A percentile compares a stretch with the other conserved stretches of the same genome.
Conservation (phyloP, 2,797 vertebrate species). For the Rhinella marina region DNA sequence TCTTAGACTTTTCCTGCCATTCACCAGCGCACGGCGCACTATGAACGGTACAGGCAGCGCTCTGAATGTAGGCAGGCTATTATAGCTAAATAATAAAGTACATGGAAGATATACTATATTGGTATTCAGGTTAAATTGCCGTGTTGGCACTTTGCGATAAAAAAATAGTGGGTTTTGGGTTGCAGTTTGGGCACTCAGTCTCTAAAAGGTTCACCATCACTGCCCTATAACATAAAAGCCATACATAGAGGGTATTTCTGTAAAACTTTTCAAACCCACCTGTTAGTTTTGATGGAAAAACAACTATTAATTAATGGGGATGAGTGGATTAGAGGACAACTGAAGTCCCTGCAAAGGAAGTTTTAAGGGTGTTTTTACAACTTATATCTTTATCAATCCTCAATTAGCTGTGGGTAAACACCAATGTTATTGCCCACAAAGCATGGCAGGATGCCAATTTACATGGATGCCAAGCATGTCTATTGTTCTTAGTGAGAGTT, state of each 20-base stretch:
- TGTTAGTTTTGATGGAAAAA: not conserved
- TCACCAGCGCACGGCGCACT: too few species aligned
- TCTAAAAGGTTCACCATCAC: too few species aligned
- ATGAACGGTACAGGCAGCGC: too few species aligned
- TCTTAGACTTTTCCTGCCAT: too few species aligned
- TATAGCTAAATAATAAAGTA: too few species aligned
- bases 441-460: not conserved
- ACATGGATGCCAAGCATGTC: not conserved
- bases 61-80: too few species aligned
- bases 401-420: not conserved
- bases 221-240: not conserved
- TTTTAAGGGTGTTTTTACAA: not conserved
- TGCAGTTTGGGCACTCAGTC: too few species aligned
- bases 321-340: not conserved
- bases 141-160: too few species aligned
- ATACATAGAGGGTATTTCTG: not conserved
- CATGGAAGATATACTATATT: too few species aligned
- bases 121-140: too few species aligned
- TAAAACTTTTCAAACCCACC: not conserved
- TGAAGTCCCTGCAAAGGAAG: not conserved
- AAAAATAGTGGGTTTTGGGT: too few species aligned
- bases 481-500: not conserved
- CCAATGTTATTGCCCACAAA: not conserved
- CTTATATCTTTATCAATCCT: not conserved
- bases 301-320: not conserved